These are phyloP conservation scores for Amniataba percoides DNA, from an alignment of 2,797 vertebrate species.

Conservation along the genomic window DNA sequence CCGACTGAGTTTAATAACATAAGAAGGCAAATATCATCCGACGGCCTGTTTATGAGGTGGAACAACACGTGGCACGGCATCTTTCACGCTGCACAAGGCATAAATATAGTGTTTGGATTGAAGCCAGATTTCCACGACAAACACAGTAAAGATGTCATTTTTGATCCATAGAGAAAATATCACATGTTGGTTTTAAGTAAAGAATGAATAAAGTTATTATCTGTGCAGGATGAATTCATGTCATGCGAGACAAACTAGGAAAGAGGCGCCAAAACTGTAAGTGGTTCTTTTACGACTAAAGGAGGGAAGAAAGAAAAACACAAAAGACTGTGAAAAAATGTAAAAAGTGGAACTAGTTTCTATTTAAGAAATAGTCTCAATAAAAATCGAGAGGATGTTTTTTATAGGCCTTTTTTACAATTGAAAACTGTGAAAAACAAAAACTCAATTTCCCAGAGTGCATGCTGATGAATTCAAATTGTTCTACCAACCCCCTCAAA, in stretches of 20 bases:
- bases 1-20: conserved; percentile 26
- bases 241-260: neutral
- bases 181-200: conserved; percentile 18
- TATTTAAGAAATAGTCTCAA: neutral
- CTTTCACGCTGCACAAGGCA: neutral
- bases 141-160: neutral
- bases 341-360: neutral
- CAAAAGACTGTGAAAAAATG: neutral
- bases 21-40: conserved; percentile 31
- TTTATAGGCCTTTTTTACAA: no score
- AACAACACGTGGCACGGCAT: neutral
- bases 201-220: neutral
- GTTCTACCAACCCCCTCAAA: no score
- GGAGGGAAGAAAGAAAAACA: neutral
- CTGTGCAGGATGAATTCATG: neutral
- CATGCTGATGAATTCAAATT: neutral
- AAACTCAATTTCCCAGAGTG: neutral
- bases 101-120: conserved; percentile 21
- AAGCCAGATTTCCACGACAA: neutral
- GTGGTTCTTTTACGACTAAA: neutral
- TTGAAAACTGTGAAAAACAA: neutral
- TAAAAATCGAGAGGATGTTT: neutral
- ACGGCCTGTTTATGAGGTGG: conserved; percentile 25
- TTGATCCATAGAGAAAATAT: neutral
- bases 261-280: neutral